phyloP scores from a whole-genome alignment of 2,113 vertebrate genomes.

The Oostethus manadensis region DNA sequence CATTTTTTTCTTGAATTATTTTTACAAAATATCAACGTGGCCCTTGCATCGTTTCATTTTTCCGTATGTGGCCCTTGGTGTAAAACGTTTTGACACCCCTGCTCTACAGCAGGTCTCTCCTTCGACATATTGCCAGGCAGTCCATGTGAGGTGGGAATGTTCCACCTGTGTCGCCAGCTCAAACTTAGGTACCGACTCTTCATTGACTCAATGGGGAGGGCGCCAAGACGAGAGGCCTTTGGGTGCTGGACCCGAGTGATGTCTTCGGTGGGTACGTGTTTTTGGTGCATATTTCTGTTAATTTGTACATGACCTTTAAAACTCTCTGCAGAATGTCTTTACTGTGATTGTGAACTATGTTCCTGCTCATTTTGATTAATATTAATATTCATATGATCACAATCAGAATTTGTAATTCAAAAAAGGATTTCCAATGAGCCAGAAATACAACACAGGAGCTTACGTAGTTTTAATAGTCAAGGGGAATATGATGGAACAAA shows the following conservation, averaged over 20 bases:
- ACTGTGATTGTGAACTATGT: background rate
- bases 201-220: background rate
- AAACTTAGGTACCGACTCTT: slow-evolving; percentile 6
- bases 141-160: slow-evolving; percentile 29
- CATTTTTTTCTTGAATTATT: too few species aligned
- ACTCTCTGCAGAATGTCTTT: background rate
- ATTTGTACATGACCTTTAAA: background rate
- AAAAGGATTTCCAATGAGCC: background rate
- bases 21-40: too few species aligned
- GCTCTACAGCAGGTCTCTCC: background rate
- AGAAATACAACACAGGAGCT: background rate
- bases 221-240: slow-evolving; percentile 47
- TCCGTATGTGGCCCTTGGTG: too few species aligned
- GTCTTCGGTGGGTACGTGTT: slow-evolving; percentile 56
- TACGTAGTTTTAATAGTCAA: background rate
- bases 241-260: slow-evolving; percentile 43
- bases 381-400: background rate
- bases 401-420: background rate
- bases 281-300: background rate
- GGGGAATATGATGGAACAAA: background rate
- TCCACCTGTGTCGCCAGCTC: slow-evolving; percentile 39
- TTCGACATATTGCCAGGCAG: slow-evolving; percentile 26
- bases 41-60: too few species aligned
- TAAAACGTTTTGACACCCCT: too few species aligned
- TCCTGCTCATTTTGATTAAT: background rate